These are phyloP conservation scores for Ricordea florida DNA, from an alignment of 92 coral and sea anemone genomes.

Conservation along the genomic window DNA sequence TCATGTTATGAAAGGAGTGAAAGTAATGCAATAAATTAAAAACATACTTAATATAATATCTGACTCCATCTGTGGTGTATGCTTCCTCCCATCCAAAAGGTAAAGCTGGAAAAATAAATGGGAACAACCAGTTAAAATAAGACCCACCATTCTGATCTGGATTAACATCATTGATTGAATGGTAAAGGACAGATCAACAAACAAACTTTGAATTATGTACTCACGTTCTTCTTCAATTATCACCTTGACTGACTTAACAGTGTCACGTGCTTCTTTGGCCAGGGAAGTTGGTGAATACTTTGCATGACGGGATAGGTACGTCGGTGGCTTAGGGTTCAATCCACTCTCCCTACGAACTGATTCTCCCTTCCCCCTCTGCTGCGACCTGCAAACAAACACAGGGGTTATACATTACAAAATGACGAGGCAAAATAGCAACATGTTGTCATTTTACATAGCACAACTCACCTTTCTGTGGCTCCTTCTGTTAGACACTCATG, in stretches of 20 bases:
- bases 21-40: background rate
- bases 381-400: conserved; percentile 60
- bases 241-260: conserved; percentile 84
- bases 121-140: background rate
- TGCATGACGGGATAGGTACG: conserved; percentile 91
- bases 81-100: conserved; percentile 99
- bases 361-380: conserved; percentile 81
- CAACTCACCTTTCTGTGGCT: conserved; percentile 68
- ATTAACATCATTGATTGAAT: background rate
- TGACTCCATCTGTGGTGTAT: conserved; percentile 93
- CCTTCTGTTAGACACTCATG: conserved; percentile 78
- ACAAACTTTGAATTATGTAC: conserved; percentile 10
- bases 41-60: conserved; percentile 94
- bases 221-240: conserved; percentile 96
- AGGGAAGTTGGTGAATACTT: conserved; percentile 77
- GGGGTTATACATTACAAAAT: background rate
- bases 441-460: background rate
- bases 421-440: background rate
- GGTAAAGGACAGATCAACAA: too few relatives aligned
- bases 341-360: conserved; percentile 71
- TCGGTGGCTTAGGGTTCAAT: conserved; percentile 76
- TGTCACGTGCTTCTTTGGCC: conserved; percentile 92
- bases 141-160: background rate
- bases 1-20: too few relatives aligned
- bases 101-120: conserved; percentile 55